Base-by-base conservation (phyloP, 2,113 vertebrate species). In the Sturnus vulgaris region DNA sequence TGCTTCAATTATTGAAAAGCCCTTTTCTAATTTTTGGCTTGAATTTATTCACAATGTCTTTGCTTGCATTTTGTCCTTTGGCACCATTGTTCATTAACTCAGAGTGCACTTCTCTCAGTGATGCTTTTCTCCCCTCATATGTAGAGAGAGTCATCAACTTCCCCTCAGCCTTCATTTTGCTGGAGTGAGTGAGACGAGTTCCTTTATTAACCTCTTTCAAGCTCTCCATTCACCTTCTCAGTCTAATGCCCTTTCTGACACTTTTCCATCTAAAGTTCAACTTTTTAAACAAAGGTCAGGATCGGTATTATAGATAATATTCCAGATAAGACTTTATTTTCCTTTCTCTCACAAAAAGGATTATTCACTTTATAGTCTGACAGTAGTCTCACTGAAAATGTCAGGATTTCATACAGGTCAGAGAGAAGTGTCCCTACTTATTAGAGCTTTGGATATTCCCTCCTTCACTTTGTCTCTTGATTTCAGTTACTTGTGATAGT, bases 401-500 rank as follows among this genome's bases (percentile, higher is more conserved):
- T 78, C 85, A 81, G 53, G 40, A 68, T 76, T 92, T 94, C 47
- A 8, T 44, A 66, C 71, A 69, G 64, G 47, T 90, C 63, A 46
- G 75, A 90, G 81, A n/a, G 33, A 53, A 80, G 42, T 64, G n/a
- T 92, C 52, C 27, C 27, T 89, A 6, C 68, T 57, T 90, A n/a
- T 69, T 89, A 70, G 25, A 78, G 52, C 35, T 78, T 33, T 68
- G 53, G 27, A 17, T 49, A 64, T 79, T 91, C 50, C 60, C n/a
- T 88, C 53, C 73, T 91, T 80, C 28, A 66, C 50, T 80, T 92
- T 80, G 57, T 64, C 42, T 94, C 59, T 56, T 59, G 33, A 91
- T 95, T 95, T 95, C 95, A 94, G 50, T 95, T 91, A 91, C 82
- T 94, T 95, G 79, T 94, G 69, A 85, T 87, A 92, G 86, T 87